A percentile compares a stretch with the other conserved stretches of the same genome.
Evolutionary conservation across 2,113 vertebrate genomes (phyloP).

Genomic region (Tyto alba): DNA sequence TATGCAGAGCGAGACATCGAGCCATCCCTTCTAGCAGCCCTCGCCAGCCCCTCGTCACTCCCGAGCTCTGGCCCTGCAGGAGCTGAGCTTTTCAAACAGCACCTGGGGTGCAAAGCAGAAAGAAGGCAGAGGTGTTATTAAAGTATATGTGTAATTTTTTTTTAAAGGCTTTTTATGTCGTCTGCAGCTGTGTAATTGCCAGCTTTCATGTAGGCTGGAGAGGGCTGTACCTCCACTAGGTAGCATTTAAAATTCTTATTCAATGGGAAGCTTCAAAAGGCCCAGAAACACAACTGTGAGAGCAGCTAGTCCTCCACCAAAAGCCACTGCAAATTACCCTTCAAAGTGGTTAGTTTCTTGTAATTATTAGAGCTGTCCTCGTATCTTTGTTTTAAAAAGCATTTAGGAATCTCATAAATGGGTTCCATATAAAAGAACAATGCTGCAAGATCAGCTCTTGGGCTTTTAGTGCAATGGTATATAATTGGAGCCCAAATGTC

Average conservation of each 20-base stretch:
- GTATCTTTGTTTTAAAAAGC: neutral
- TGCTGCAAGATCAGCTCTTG: neutral
- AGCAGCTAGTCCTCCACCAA: neutral
- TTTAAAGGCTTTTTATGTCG: neutral
- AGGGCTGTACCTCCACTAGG: neutral
- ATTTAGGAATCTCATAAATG: neutral
- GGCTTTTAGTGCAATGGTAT: neutral
- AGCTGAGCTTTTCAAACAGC: neutral
- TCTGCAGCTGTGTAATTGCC: slow-evolving; percentile 12
- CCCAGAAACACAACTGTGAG: neutral
- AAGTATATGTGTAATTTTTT: neutral
- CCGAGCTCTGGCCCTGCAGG: neutral
- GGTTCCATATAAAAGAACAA: neutral
- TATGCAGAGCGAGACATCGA: neutral
- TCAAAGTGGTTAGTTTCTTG: neutral
- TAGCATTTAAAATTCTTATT: neutral
- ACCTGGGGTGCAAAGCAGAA: neutral
- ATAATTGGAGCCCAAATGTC: neutral
- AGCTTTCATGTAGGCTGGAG: neutral
- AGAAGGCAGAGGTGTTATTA: neutral
- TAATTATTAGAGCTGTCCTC: neutral
- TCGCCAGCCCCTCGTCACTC: neutral
- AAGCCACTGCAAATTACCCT: neutral
- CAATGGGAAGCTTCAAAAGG: neutral
- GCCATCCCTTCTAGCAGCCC: neutral